phyloP scores from a whole-genome alignment of 2,888 invertebrate species.

The Nudaria mundana region DNA sequence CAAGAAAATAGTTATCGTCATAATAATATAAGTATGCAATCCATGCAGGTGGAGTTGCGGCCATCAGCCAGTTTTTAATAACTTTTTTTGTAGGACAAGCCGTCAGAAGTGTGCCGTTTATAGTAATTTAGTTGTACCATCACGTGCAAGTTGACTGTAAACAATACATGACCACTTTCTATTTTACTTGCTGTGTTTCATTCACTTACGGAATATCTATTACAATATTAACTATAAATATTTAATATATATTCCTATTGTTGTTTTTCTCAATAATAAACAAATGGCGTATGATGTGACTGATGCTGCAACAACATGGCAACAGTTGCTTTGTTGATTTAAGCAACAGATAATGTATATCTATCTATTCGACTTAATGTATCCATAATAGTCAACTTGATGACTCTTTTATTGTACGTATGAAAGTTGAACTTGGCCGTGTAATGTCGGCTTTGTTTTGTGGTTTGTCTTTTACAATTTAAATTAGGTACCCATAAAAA shows the following conservation, averaged over 20 bases:
- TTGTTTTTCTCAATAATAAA: no score
- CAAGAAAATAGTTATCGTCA: no score
- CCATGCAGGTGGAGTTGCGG: no score
- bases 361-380: no score
- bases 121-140: conserved; percentile 21
- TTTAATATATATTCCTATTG: no score
- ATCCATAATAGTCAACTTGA: neutral
- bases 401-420: neutral
- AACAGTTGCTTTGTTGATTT: neutral
- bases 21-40: no score
- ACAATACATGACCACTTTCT: conserved; percentile 37
- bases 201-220: conserved; percentile 10
- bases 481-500: no score
- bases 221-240: conserved; percentile 2
- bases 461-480: no score
- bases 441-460: neutral
- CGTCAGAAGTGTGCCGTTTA: conserved; percentile 14
- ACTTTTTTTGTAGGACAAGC: conserved; percentile 5
- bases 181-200: conserved; percentile 34
- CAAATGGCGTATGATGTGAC: no score
- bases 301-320: neutral
- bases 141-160: conserved; percentile 16
- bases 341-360: neutral
- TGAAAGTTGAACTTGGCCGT: neutral
- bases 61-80: no score